Base-by-base conservation (phyloP, 37 sponge, comb jelly and placozoan species). In the Theonella swinhoei region DNA sequence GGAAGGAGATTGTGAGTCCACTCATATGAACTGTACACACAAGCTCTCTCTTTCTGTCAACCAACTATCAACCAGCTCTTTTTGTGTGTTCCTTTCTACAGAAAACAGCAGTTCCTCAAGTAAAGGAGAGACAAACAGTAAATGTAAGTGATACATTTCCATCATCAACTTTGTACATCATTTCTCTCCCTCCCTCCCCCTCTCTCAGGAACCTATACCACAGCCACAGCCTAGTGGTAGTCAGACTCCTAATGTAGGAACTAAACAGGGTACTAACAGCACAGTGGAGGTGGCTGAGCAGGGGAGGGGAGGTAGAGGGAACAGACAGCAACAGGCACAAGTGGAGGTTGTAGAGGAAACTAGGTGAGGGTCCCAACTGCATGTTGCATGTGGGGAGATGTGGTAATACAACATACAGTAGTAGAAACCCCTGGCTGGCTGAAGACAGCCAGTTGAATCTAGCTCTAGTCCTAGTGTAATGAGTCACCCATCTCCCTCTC, bases 1-100 rank as follows among this genome's bases (percentile, higher is more conserved):
- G 99, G 1, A 94, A 89, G 37, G 97, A 97, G 64, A 20, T 82
- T 79, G 96, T 95, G 87, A 86, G 92, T 40, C 37, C 61, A 26
- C 28, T 32, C 24, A 17, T 17, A 1, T 66, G 68, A 23, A 8
- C 68, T 8, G 14, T 66, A 8, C 7, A 66, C 7, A 23, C 20
- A 34, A 3, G 41, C 23, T 8, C 43, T n/a, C n/a, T n/a, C n/a
- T n/a, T n/a, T n/a, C n/a, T n/a, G n/a, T n/a, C n/a, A n/a, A 19
- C 19, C 17, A 19, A 20, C 11, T 19, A 58, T 19, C 19, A 58
- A 20, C 60, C 60, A 58, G 60, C 60, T 58, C 17, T 19, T 20
- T 42, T 34, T 76, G 17, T 11, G 28, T 22, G 40, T 59, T 68
- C 68, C 37, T 29, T 41, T 42, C 1, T 76, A 0, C 64, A 87